phyloP scores from a whole-genome alignment of 2,113 vertebrate species.

The Paradoxurus hermaphroditus region DNA sequence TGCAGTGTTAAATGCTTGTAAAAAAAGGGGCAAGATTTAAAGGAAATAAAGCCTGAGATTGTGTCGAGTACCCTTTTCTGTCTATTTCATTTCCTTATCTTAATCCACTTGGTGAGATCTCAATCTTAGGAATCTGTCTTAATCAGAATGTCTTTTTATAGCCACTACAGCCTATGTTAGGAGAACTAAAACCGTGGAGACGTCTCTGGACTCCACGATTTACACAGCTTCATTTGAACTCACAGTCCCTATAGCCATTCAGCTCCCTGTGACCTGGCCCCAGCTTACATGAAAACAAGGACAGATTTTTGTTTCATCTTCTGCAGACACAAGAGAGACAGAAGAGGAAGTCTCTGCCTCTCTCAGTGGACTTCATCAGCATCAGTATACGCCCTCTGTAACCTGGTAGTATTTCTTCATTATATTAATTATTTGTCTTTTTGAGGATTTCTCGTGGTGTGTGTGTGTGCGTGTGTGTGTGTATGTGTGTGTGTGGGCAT shows the following conservation, averaged over 20 bases:
- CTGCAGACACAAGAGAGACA: background rate
- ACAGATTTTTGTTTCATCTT: background rate
- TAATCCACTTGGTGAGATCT: background rate
- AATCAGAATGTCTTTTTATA: constrained; percentile 10
- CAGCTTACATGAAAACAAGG: background rate
- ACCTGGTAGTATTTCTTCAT: background rate
- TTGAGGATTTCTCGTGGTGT: background rate
- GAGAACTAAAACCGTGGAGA: background rate
- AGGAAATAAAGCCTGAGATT: background rate
- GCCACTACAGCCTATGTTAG: background rate
- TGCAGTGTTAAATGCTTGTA: background rate
- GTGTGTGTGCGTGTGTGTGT: no score
- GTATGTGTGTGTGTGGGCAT: no score
- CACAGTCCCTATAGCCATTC: background rate
- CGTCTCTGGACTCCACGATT: background rate
- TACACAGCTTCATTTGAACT: background rate
- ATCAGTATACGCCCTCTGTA: background rate
- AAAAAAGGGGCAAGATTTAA: background rate
- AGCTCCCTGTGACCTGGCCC: background rate
- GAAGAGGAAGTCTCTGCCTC: background rate
- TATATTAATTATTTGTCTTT: background rate
- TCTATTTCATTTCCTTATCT: background rate
- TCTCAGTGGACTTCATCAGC: background rate
- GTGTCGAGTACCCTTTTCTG: background rate
- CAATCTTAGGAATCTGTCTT: background rate